These are phyloP conservation scores for Abramis brama DNA, from an alignment of 2,113 vertebrate species.

Conservation along the genomic window DNA sequence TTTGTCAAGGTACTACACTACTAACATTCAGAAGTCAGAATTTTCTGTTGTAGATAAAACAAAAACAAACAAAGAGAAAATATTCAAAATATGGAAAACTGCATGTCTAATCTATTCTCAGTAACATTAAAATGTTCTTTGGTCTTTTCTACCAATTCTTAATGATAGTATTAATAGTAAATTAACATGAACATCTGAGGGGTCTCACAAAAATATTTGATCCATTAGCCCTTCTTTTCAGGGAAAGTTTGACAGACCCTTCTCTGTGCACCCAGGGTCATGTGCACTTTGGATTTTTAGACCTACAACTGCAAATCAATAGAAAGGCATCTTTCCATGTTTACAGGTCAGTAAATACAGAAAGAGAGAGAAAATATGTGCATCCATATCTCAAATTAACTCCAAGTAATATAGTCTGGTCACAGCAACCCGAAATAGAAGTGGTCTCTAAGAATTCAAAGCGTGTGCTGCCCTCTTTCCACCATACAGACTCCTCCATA, in stretches of 20 bases:
- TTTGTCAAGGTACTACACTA: too few species aligned
- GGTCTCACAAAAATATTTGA: neutral
- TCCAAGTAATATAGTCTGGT: conserved; percentile 13
- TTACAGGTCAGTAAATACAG: conserved; percentile 16
- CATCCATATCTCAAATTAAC: conserved; percentile 13
- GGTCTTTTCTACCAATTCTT: neutral
- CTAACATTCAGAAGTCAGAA: too few species aligned
- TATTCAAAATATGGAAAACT: neutral
- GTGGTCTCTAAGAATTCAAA: neutral
- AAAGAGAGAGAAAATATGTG: neutral
- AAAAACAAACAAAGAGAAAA: too few species aligned
- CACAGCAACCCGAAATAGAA: neutral
- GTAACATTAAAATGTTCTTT: neutral
- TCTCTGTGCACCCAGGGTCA: neutral
- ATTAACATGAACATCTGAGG: neutral
- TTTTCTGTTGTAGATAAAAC: too few species aligned
- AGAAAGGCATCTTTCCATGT: neutral
- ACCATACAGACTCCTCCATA: conserved; percentile 26
- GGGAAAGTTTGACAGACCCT: neutral
- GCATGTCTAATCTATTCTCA: neutral
- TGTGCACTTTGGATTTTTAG: neutral
- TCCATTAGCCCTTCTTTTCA: neutral
- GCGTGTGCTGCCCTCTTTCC: conserved; percentile 29
- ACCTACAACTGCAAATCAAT: neutral
- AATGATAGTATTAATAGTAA: neutral